Evolutionary conservation across 1,140 invertebrate species (phyloP), one percentile per base, ranked within the genome.

Genomic region (Drosophila burlai): DNA sequence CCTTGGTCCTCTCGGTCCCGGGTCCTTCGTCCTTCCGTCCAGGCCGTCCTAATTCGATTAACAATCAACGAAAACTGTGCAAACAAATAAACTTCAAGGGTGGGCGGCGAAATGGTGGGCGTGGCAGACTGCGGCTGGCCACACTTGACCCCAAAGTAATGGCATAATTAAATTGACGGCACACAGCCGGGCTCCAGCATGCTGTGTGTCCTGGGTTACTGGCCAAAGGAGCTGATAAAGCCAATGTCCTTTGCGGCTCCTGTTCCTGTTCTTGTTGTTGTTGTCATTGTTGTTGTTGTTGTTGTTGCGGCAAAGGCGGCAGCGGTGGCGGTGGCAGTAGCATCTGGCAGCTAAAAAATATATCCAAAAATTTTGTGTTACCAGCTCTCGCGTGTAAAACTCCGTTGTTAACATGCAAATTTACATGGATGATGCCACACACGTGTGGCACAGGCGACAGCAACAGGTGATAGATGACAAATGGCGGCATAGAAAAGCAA

Each of bases 131-230:
- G 38, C 63, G 40, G 58, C 57, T 36, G 63, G 40, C 63, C 63
- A 65, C 63, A 26, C 21, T 80, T 71, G 76, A 76, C 68, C 59
- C 64, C 78, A 85, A 85, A 87, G 80, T 86, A 86, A 86, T 87
- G 58, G 76, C 76, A 83, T 87, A 80, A 86, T 86, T 87, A 83
- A 86, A 86, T 86, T 86, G 83, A 76, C 76, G 71, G 34, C 64
- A 66, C 26, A 57, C 55, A 62, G 46, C 49, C 11, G 31, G 47
- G 11, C 21, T 49, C 46, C 21, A 26, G 24, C 46, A 8, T 26
- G 24, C 34, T 10, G 42, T 31, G 31, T 24, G 62, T 31, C 49
- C 47, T 57, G 40, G 16, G 16, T 46, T 16, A 31, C 16, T 21
- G 52, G 54, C 36, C 36, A 61, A n/a, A 7, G 58, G 24, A 68